Conservation (phyloP, 2,797 vertebrate genomes). For the Ceryle rudis region DNA sequence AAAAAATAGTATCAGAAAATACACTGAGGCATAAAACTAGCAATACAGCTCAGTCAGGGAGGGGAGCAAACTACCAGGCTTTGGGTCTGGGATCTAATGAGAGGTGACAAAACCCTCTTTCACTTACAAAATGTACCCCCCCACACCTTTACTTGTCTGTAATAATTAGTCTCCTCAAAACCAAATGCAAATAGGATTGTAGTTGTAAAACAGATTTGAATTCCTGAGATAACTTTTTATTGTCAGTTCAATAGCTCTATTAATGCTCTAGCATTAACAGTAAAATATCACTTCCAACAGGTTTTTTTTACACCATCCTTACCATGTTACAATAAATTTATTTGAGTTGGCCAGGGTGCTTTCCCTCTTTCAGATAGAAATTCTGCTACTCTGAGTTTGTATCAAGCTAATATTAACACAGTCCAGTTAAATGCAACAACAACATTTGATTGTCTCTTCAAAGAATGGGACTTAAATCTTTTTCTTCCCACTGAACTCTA, state of each 20-base stretch:
- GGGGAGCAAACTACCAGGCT: neutral
- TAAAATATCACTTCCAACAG: neutral
- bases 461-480: neutral
- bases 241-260: neutral
- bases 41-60: neutral
- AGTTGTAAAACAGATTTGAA: neutral
- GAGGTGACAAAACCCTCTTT: neutral
- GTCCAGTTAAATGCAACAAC: neutral
- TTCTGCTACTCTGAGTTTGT: neutral
- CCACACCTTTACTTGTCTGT: neutral
- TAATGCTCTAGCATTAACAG: neutral
- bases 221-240: neutral
- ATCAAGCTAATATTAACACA: neutral
- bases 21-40: neutral
- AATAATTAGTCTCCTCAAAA: neutral
- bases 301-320: neutral
- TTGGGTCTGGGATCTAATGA: neutral
- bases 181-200: neutral
- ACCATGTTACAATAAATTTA: neutral
- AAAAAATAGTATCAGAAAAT: neutral
- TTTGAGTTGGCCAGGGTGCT: neutral
- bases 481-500: neutral
- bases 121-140: neutral
- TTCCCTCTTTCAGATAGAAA: neutral
- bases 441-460: neutral